Evolutionary conservation across 92 coral and sea anemone genomes (phyloP).

Genomic region (Umimayanthus kanabou): DNA sequence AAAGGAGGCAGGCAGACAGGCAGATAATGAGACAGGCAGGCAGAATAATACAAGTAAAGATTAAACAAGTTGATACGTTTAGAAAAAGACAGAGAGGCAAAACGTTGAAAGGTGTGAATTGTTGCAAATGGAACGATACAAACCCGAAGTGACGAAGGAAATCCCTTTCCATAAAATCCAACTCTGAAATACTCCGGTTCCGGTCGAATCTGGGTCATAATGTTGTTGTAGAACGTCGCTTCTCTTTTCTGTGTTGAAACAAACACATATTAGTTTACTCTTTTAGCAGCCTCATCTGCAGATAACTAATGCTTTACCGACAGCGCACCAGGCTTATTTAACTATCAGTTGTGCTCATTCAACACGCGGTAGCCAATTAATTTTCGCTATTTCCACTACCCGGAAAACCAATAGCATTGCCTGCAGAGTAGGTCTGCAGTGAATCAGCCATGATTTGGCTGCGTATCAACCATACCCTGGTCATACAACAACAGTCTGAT

Average conservation of each 20-base stretch:
- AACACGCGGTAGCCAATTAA: no score
- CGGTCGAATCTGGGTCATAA: constrained; percentile 81
- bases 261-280: background rate
- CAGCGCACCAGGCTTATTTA: no score
- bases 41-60: no score
- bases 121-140: background rate
- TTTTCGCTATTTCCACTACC: no score
- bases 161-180: constrained; percentile 89
- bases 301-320: no score
- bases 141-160: constrained; percentile 90
- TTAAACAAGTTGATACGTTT: background rate
- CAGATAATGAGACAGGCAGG: background rate
- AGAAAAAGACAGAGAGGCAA: background rate
- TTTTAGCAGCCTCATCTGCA: no score
- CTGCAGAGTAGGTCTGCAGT: no score
- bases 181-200: constrained; percentile 94
- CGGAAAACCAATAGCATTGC: no score
- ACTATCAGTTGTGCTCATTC: no score
- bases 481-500: no score
- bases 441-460: no score
- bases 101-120: background rate
- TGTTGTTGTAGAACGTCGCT: constrained; percentile 88
- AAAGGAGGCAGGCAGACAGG: background rate
- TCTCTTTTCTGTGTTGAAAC: constrained; percentile 61
- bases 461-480: no score